These are phyloP conservation scores for Bradypodion ventrale DNA, from an alignment of 2,797 vertebrate species.

Conservation along the genomic window DNA sequence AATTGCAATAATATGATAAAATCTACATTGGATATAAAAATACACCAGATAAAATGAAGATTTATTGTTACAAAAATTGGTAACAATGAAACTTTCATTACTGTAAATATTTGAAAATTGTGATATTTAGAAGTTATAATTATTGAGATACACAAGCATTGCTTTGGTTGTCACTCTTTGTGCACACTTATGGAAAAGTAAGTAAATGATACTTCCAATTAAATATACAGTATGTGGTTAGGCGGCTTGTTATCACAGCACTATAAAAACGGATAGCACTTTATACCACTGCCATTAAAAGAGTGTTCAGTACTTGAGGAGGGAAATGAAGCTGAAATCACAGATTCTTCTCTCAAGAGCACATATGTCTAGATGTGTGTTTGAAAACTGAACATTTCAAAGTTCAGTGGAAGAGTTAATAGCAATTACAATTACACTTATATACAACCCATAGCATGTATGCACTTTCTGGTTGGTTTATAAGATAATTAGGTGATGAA, in stretches of 20 bases:
- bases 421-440: too few relatives aligned
- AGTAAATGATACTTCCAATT: background rate
- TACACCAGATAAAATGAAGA: constrained; percentile 8
- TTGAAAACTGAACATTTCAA: too few relatives aligned
- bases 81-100: background rate
- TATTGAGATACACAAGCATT: background rate
- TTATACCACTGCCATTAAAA: background rate
- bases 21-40: background rate
- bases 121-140: background rate
- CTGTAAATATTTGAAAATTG: constrained; percentile 16
- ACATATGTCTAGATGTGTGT: rapidly evolving
- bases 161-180: background rate
- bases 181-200: background rate
- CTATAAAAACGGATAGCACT: background rate
- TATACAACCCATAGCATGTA: too few relatives aligned
- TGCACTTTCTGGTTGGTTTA: too few relatives aligned
- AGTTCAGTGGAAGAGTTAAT: background rate
- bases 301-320: background rate
- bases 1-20: constrained; percentile 17
- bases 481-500: too few relatives aligned
- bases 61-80: background rate
- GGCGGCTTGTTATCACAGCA: background rate
- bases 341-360: background rate
- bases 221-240: background rate
- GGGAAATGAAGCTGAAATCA: background rate